Evolutionary conservation across 2,113 vertebrate species (phyloP).

Genomic region (Spea multiplicata): DNA sequence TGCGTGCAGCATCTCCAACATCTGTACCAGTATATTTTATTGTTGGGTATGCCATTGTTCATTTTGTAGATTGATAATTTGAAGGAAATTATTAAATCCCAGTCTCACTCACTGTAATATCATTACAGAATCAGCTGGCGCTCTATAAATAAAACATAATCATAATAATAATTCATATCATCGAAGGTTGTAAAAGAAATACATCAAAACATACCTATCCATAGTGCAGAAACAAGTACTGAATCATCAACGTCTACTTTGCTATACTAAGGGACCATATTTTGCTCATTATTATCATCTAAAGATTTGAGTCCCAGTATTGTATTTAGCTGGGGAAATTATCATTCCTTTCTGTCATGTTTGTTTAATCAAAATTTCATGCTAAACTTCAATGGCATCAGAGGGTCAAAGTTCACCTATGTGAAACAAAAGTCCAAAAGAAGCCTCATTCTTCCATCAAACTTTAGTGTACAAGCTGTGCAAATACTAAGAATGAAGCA

Average conservation of each 20-base stretch:
- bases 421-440: conserved; percentile 5
- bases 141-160: too few species aligned
- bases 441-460: not conserved
- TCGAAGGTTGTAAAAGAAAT: too few species aligned
- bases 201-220: too few species aligned
- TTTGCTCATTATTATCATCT: not conserved
- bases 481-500: not conserved
- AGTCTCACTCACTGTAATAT: too few species aligned
- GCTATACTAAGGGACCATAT: not conserved
- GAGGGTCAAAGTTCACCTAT: conserved; percentile 1
- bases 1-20: too few species aligned
- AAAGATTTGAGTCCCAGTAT: conserved; percentile 6
- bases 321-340: not conserved
- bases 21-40: too few species aligned
- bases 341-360: not conserved
- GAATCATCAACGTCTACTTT: not conserved
- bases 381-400: conserved; percentile 28
- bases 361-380: conserved; percentile 15
- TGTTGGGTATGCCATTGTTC: too few species aligned
- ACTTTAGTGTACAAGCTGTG: not conserved
- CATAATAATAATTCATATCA: too few species aligned
- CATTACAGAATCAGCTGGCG: too few species aligned
- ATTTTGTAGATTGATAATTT: too few species aligned
- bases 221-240: not conserved
- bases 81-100: too few species aligned